Conservation (phyloP, 1,140 invertebrate genomes). For the Rhyzopertha dominica region DNA sequence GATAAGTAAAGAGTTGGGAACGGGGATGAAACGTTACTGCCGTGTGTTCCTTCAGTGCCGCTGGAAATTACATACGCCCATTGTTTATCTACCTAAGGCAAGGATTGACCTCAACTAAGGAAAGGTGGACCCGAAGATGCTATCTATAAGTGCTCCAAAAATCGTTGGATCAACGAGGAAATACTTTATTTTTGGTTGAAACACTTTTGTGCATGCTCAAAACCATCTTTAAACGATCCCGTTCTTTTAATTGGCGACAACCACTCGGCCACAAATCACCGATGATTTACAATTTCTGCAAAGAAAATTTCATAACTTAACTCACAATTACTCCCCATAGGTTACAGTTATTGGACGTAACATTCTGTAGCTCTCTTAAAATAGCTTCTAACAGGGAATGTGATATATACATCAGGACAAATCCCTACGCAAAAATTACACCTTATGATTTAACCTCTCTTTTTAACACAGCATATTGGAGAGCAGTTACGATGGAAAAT, state of each 20-base stretch:
- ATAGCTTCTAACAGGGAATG: conserved; percentile 42
- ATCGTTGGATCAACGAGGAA: conserved; percentile 39
- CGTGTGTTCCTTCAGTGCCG: conserved; percentile 39
- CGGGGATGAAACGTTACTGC: conserved; percentile 30
- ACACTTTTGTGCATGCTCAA: conserved; percentile 33
- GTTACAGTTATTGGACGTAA: conserved; percentile 31
- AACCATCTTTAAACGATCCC: conserved; percentile 29
- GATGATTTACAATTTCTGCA: conserved; percentile 22
- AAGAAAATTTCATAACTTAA: conserved; percentile 29
- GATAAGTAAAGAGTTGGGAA: conserved; percentile 10
- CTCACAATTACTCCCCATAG: conserved; percentile 34
- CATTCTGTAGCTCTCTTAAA: conserved; percentile 41
- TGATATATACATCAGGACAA: conserved; percentile 34
- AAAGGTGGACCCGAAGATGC: conserved; percentile 36
- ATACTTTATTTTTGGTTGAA: conserved; percentile 39
- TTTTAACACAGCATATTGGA: conserved; percentile 40
- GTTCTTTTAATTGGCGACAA: conserved; percentile 37
- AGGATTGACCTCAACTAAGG: conserved; percentile 32
- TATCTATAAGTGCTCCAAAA: conserved; percentile 34
- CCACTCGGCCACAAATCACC: conserved; percentile 38
- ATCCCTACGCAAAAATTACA: conserved; percentile 34
- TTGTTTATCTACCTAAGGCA: conserved; percentile 39
- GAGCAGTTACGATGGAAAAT: conserved; percentile 34
- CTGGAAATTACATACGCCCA: conserved; percentile 39
- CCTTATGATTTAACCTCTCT: conserved; percentile 38